Evolutionary conservation across 2,888 invertebrate species (phyloP).

Genomic region (Nebria brevicollis): DNA sequence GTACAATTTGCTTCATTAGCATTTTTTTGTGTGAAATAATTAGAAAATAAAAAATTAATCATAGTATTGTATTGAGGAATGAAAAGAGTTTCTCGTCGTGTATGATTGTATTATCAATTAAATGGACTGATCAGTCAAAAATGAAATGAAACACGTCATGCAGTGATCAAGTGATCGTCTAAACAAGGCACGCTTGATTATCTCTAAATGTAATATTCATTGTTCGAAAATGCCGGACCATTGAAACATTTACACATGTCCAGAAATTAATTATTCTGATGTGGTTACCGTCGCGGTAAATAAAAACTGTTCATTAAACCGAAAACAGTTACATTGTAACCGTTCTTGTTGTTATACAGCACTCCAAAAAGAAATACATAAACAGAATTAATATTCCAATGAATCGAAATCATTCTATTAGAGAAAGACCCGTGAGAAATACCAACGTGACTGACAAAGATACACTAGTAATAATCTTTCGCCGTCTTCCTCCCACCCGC

Average conservation of each 20-base stretch:
- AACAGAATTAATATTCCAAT: constrained; percentile 46
- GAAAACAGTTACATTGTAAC: constrained; percentile 8
- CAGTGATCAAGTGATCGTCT: constrained; percentile 22
- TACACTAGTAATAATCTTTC: constrained; percentile 60
- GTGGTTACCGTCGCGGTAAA: not conserved
- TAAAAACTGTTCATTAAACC: constrained; percentile 6
- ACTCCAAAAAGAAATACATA: constrained; percentile 33
- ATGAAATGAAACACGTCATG: constrained; percentile 34
- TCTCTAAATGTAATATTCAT: constrained; percentile 18
- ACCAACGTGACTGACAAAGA: constrained; percentile 61
- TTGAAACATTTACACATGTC: not conserved
- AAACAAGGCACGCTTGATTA: constrained; percentile 9
- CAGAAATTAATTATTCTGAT: constrained; percentile 10
- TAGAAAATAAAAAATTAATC: not conserved
- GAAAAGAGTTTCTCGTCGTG: no score
- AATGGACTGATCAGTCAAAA: not conserved
- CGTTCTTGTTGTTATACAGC: not conserved
- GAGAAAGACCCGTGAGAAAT: constrained; percentile 61
- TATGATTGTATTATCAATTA: not conserved
- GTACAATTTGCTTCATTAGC: not conserved
- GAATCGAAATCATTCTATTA: constrained; percentile 20
- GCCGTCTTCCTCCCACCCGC: constrained; percentile 52
- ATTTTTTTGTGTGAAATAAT: not conserved
- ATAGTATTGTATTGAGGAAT: not conserved
- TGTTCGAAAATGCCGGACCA: not conserved